Conservation (phyloP, 2,888 invertebrate species). For the Drosophila dives region DNA sequence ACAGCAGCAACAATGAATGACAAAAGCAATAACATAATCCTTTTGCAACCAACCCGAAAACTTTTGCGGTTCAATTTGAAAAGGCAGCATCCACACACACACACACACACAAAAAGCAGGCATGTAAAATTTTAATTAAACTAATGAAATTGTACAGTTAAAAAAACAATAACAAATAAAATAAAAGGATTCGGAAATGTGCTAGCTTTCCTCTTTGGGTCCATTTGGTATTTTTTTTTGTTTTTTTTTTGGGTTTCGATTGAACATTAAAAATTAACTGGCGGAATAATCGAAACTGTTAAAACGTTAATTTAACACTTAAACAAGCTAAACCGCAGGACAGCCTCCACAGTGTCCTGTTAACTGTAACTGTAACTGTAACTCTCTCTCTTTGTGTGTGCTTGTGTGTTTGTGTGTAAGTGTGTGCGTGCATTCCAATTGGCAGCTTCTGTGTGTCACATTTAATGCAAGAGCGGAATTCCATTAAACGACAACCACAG, state of each 20-base stretch:
- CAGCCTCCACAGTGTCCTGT: slow-evolving; percentile 57
- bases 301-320: slow-evolving; percentile 81
- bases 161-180: background rate
- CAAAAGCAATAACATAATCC: slow-evolving; percentile 75
- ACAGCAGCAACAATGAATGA: slow-evolving; percentile 74
- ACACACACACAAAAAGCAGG: slow-evolving; percentile 8
- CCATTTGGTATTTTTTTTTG: slow-evolving; percentile 3
- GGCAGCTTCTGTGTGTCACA: slow-evolving; percentile 78
- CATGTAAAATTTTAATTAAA: slow-evolving; percentile 76
- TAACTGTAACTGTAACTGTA: slow-evolving; percentile 44
- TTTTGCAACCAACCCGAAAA: slow-evolving; percentile 47
- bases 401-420: slow-evolving; percentile 9
- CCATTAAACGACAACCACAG: slow-evolving; percentile 81
- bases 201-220: slow-evolving; percentile 11
- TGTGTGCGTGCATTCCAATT: slow-evolving; percentile 51
- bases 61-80: slow-evolving; percentile 75
- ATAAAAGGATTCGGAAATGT: slow-evolving; percentile 28
- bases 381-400: background rate
- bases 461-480: slow-evolving; percentile 80
- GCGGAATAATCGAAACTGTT: slow-evolving; percentile 75
- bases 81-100: slow-evolving; percentile 61
- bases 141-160: slow-evolving; percentile 74
- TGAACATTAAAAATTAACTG: slow-evolving; percentile 72
- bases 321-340: slow-evolving; percentile 77
- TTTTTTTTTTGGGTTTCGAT: slow-evolving; percentile 8